Conservation (phyloP, 2,113 vertebrate species). For the Etheostoma cragini region DNA sequence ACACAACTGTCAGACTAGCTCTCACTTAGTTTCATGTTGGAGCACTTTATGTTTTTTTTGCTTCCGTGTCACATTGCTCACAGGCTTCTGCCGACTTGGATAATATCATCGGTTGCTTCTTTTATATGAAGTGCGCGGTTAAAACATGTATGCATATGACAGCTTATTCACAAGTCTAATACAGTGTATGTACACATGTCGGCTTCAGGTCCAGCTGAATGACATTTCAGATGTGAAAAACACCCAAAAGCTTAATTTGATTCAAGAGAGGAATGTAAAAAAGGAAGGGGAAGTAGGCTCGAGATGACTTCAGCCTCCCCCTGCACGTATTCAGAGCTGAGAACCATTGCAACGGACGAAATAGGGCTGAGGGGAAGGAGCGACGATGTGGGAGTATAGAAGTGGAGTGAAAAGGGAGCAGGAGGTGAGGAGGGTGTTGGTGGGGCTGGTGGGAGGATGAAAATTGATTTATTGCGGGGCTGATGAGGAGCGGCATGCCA, state of each 20-base stretch:
- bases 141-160: background rate
- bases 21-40: slow-evolving; percentile 47
- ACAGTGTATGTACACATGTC: slow-evolving; percentile 13
- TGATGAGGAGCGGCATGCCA: slow-evolving; percentile 84
- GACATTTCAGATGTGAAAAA: slow-evolving; percentile 20
- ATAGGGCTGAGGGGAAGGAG: slow-evolving; percentile 49
- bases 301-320: slow-evolving; percentile 31
- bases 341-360: slow-evolving; percentile 32
- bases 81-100: background rate
- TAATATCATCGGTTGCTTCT: background rate
- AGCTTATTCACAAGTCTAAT: background rate
- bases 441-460: slow-evolving; percentile 74
- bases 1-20: slow-evolving; percentile 36
- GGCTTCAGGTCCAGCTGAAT: slow-evolving; percentile 29
- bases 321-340: slow-evolving; percentile 34
- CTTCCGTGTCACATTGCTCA: slow-evolving; percentile 14
- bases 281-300: slow-evolving; percentile 9
- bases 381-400: slow-evolving; percentile 58
- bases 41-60: slow-evolving; percentile 23
- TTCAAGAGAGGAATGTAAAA: slow-evolving; percentile 4
- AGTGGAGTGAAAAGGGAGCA: slow-evolving; percentile 60
- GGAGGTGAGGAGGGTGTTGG: slow-evolving; percentile 58
- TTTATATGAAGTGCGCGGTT: background rate
- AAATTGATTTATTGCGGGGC: slow-evolving; percentile 86
- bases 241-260: slow-evolving; percentile 25